Evolutionary conservation across 2,113 vertebrate genomes (phyloP).

Genomic region (Tympanuchus pallidicinctus): DNA sequence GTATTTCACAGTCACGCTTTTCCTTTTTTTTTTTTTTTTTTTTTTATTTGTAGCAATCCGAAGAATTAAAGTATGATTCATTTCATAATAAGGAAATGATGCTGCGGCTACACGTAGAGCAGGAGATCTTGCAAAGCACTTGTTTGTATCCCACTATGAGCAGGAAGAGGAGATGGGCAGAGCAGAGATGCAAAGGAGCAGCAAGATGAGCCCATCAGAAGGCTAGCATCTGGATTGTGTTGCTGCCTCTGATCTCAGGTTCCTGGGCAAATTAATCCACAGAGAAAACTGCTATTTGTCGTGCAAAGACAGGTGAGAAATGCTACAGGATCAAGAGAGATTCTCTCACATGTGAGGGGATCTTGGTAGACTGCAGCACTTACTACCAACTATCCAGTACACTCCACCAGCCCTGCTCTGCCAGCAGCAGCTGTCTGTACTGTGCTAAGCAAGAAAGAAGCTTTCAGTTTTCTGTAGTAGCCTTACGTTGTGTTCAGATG

Average conservation of each 20-base stretch:
- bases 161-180: not conserved
- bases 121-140: not conserved
- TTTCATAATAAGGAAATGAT: conserved; percentile 30
- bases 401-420: not conserved
- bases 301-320: not conserved
- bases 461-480: not conserved
- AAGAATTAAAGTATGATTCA: conserved; percentile 32
- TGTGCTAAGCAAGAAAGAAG: not conserved
- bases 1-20: not conserved
- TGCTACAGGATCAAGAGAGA: not conserved
- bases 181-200: not conserved
- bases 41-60: not conserved
- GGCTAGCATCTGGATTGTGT: not conserved
- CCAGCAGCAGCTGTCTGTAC: not conserved
- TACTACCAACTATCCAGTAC: not conserved
- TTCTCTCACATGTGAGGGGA: not conserved
- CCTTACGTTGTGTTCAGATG: not conserved
- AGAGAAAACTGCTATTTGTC: not conserved
- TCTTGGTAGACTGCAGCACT: fast-evolving
- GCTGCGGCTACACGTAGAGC: not conserved
- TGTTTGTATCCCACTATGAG: not conserved
- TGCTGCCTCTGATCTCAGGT: not conserved
- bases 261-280: not conserved
- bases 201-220: not conserved
- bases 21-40: not conserved